Evolutionary conservation across 1,140 invertebrate genomes (phyloP).

Genomic region (Brachionus rotundiformis): DNA sequence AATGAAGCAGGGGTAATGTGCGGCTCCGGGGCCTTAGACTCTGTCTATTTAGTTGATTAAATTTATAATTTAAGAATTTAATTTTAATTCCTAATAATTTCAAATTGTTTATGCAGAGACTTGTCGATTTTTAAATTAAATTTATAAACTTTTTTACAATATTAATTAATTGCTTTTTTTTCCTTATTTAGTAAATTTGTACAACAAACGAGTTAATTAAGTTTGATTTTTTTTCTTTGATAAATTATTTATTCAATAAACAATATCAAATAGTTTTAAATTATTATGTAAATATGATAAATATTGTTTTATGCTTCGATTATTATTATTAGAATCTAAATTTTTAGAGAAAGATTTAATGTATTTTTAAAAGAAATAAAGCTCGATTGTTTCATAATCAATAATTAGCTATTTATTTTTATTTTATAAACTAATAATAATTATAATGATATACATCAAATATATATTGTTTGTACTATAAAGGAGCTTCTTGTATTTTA

Average conservation of each 20-base stretch:
- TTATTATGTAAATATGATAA: too few relatives aligned
- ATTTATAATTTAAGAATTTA: background rate
- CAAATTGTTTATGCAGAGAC: constrained; percentile 16
- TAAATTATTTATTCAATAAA: constrained; percentile 13
- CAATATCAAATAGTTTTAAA: background rate
- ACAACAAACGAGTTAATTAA: background rate
- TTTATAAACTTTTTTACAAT: background rate
- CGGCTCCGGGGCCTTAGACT: constrained; percentile 82
- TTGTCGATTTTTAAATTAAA: background rate
- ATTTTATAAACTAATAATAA: too few relatives aligned
- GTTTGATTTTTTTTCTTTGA: background rate
- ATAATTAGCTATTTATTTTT: too few relatives aligned
- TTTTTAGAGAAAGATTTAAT: too few relatives aligned
- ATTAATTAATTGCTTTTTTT: background rate
- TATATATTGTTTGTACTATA: too few relatives aligned
- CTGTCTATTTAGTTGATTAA: constrained; percentile 53
- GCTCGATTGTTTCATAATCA: too few relatives aligned
- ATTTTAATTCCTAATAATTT: background rate
- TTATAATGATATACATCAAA: too few relatives aligned
- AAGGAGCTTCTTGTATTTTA: too few relatives aligned
- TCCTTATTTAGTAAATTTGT: background rate
- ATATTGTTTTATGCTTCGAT: too few relatives aligned
- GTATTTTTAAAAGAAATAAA: too few relatives aligned
- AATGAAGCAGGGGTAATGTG: constrained; percentile 92
- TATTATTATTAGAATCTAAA: too few relatives aligned